Base-by-base conservation (phyloP, 2,113 vertebrate species). In the Lanius ludovicianus region DNA sequence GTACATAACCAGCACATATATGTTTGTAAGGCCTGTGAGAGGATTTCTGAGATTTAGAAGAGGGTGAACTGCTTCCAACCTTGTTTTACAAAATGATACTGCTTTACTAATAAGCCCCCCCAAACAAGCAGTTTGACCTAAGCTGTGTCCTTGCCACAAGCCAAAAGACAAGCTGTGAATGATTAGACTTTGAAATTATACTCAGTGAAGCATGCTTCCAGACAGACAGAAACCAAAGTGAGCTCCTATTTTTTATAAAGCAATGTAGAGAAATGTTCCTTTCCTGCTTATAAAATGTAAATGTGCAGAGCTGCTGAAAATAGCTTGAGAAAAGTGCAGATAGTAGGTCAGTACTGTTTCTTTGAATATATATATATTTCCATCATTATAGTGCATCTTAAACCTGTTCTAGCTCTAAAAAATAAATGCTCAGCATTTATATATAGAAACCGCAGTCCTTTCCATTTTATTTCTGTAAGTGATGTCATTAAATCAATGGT, bases 131-230 rank as follows among this genome's bases (percentile, higher is more conserved):
- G 17, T 60, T 96, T 77, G 87, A 97, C 97, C 95, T 88, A 71
- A 95, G 67, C 39, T 42, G 71, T 85, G 96, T 96, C 97, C 97
- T 98, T 98, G 97, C 98, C 96, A 97, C 23, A 70, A 96, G 94
- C 89, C 84, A 94, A 89, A 97, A 95, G 37, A 70, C 65, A 91
- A 86, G 60, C 76, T 86, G 49, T 96, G 82, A 98, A 96, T 96
- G 50, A 93, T 78, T 62, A 84, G 60, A 82, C 94, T 98, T 98
- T 96, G 96, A 98, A 97, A 89, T 92, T 86, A 85, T 87, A 84
- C 75, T 91, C 93, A 96, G 46, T 97, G 90, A 92, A 96, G 70
- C 41, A 46, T 94, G 24, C 73, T 96, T 94, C 70, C 35, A 95
- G 77, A 84, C 44, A 76, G 77, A 93, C 68, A 96, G 75, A 95